Base-by-base conservation (phyloP, 2,113 vertebrate species). In the Phalacrocorax aristotelis region DNA sequence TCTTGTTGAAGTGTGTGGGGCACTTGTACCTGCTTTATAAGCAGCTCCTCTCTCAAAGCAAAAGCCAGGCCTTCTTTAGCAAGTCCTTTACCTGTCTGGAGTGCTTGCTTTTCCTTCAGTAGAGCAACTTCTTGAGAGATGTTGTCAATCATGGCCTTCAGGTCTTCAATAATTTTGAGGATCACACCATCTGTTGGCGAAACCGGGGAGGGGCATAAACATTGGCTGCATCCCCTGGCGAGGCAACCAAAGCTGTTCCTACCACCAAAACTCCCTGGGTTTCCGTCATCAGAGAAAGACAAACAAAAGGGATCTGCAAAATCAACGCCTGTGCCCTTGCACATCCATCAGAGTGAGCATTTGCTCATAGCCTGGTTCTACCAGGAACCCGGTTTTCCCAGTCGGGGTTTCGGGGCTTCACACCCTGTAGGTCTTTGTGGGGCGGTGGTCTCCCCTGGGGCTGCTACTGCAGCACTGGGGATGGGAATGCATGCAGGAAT, bases 101-200 rank as follows among this genome's bases (percentile, higher is more conserved):
- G 98, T 1, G 99, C 98, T 97, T 99, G 99, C 49, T 99, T 98
- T 79, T 99, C 99, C 97, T 99, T 99, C 95, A 99, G 96, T 11
- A 99, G 87, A 44, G 98, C 98, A 76, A 99, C 98, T 90, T 99
- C 99, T 90, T 98, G 97, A 34, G 98, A 76, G 55, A 99, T 98
- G 82, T 97, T 95, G 29, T 99, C 96, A 89, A 99, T 98, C 97
- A 97, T 98, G 88, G 97, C 98, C 96, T 99, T 99, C 26, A 99
- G 95, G 11, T 99, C 98, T 96, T 98, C 98, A 34, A 99, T 95
- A 94, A 99, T 98, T 93, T 98, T 94, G 7, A 98, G 95, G 72
- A 66, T 98, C 49, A 98, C 96, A 19, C 49, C 91, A 57, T 98
- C 98, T 98, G 93, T 71, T 64, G 74, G 52, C 34, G 42, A 78